Evolutionary conservation across 1,140 invertebrate genomes (phyloP).

Genomic region (Holcopasites calliopsidis): DNA sequence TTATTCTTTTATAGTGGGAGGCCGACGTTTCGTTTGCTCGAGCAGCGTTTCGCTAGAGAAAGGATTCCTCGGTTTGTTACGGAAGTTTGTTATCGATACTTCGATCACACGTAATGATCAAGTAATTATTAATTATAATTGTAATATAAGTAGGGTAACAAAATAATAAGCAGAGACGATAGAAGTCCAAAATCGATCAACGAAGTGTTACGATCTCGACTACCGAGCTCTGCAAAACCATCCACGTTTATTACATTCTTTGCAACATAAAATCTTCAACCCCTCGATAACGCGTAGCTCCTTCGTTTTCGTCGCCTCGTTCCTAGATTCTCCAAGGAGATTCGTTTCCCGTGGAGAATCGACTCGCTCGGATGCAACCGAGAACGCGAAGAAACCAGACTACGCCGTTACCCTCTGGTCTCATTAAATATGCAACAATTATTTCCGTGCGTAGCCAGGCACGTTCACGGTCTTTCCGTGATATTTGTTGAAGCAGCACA

Average conservation of each 20-base stretch:
- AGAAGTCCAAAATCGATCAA: neutral
- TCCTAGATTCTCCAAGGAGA: slow-evolving; percentile 19
- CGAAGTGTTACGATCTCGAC: neutral
- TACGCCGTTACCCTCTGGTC: slow-evolving; percentile 41
- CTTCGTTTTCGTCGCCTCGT: neutral
- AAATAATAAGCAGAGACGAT: no score
- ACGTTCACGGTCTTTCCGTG: slow-evolving; percentile 46
- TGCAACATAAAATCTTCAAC: no score
- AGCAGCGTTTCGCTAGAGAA: neutral
- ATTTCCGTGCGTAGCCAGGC: slow-evolving; percentile 56
- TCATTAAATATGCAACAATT: slow-evolving; percentile 70
- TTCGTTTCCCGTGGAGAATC: slow-evolving; percentile 47
- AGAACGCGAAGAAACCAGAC: slow-evolving; percentile 40
- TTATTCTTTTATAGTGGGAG: neutral
- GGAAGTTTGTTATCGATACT: neutral
- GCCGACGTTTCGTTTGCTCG: neutral
- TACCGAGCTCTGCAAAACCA: neutral
- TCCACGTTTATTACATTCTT: neutral
- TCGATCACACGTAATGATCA: no score
- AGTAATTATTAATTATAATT: no score
- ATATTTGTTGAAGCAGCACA: slow-evolving; percentile 46
- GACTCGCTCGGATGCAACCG: slow-evolving; percentile 8
- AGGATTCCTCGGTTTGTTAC: neutral
- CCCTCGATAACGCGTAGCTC: neutral
- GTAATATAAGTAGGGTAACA: no score